Evolutionary conservation across 2,113 vertebrate genomes (phyloP).

Genomic region (Bubo blakistoni): DNA sequence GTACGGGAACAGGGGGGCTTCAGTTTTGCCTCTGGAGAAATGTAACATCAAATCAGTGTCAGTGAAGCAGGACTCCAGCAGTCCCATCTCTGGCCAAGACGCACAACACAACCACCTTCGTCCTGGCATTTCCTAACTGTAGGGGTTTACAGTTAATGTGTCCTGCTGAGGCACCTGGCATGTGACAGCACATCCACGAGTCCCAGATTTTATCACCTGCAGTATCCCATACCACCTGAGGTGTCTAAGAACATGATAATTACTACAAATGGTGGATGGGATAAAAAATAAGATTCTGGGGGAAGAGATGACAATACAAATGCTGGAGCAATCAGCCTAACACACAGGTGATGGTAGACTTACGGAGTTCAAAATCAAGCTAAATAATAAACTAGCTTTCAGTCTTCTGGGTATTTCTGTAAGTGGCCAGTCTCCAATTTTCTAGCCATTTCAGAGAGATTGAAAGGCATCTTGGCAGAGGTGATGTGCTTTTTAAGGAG

Average conservation of each 20-base stretch:
- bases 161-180: accelerated
- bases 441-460: background rate
- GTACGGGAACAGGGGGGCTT: background rate
- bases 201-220: background rate
- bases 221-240: background rate
- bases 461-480: background rate
- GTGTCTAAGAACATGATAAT: background rate
- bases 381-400: background rate
- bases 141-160: background rate
- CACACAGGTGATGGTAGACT: background rate
- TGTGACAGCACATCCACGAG: background rate
- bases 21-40: background rate
- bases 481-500: background rate
- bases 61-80: background rate
- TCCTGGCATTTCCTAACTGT: background rate
- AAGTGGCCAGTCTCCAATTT: background rate
- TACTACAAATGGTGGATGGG: background rate
- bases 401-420: background rate
- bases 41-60: background rate
- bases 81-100: background rate
- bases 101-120: background rate
- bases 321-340: background rate
- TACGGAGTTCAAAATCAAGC: background rate
- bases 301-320: background rate
- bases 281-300: background rate